phyloP scores from a whole-genome alignment of 2,888 invertebrate species.

The Noctuana brunneofusca region DNA sequence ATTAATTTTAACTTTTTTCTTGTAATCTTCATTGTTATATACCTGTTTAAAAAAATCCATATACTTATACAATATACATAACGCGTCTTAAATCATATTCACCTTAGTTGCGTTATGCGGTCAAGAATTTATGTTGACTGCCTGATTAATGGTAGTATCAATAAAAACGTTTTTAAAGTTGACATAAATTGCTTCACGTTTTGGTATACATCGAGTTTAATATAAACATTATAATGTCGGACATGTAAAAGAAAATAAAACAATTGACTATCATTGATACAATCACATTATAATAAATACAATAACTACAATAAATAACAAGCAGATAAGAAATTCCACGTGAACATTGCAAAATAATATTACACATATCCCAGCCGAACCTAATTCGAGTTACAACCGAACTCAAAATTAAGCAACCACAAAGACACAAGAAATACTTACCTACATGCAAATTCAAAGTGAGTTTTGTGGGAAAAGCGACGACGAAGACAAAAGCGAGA shows the following conservation, averaged over 20 bases:
- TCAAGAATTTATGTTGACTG: slow-evolving; percentile 21
- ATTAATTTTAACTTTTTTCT: not conserved
- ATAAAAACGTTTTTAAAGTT: slow-evolving; percentile 25
- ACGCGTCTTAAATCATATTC: slow-evolving; percentile 18
- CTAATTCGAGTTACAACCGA: slow-evolving; percentile 22
- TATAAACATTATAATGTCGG: not conserved
- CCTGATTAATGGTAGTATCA: slow-evolving; percentile 28
- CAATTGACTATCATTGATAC: no score
- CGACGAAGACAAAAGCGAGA: slow-evolving; percentile 57
- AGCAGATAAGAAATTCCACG: slow-evolving; percentile 22
- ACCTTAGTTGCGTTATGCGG: slow-evolving; percentile 27
- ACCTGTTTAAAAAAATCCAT: no score
- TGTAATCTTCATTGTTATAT: no score
- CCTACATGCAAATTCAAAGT: slow-evolving; percentile 30
- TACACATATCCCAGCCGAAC: slow-evolving; percentile 10
- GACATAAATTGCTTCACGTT: slow-evolving; percentile 18
- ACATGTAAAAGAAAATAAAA: not conserved
- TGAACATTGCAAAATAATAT: slow-evolving; percentile 27
- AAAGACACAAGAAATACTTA: slow-evolving; percentile 28
- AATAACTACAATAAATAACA: no score
- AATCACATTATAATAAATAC: not conserved
- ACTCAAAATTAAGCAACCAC: slow-evolving; percentile 27
- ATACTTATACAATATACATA: not conserved
- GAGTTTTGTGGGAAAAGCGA: slow-evolving; percentile 41
- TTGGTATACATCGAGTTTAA: slow-evolving; percentile 12